phyloP scores from a whole-genome alignment of 2,888 invertebrate species.

The Lasioglossum marginatum region DNA sequence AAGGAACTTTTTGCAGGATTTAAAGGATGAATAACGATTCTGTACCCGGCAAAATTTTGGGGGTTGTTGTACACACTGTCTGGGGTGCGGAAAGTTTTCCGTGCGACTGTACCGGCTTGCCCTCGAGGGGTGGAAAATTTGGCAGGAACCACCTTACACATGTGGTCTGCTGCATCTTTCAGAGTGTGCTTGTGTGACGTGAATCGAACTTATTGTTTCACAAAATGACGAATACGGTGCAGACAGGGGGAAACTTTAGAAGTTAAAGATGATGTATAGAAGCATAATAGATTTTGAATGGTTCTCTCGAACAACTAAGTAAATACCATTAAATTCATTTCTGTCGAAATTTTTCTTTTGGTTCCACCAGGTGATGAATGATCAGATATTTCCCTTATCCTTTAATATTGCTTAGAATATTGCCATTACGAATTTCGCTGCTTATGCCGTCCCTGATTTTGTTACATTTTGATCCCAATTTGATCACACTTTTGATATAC shows the following conservation, averaged over 20 bases:
- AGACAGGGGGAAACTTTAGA: not conserved
- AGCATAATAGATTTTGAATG: not conserved
- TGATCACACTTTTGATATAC: too few species aligned
- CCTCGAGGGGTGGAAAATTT: constrained; percentile 52
- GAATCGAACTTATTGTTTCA: not conserved
- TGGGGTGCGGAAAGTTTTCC: not conserved
- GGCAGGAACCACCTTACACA: constrained; percentile 37
- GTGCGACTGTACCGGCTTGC: constrained; percentile 43
- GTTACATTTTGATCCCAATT: too few species aligned
- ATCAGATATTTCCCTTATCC: not conserved
- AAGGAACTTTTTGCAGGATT: not conserved
- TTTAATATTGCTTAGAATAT: not conserved
- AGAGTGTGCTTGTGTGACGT: constrained; percentile 7
- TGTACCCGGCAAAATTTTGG: not conserved
- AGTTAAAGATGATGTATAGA: not conserved
- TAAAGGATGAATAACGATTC: not conserved
- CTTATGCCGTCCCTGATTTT: too few species aligned
- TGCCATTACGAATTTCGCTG: too few species aligned
- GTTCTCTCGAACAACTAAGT: not conserved
- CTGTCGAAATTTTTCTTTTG: not conserved
- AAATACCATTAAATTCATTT: not conserved
- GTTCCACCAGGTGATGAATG: too few species aligned
- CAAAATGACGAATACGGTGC: not conserved
- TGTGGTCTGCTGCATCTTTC: constrained; percentile 38
- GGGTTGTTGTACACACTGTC: constrained; percentile 5